Evolutionary conservation across 1,140 invertebrate genomes (phyloP), one percentile per base, ranked within the genome.

Genomic region (Rhopalosiphum padi): DNA sequence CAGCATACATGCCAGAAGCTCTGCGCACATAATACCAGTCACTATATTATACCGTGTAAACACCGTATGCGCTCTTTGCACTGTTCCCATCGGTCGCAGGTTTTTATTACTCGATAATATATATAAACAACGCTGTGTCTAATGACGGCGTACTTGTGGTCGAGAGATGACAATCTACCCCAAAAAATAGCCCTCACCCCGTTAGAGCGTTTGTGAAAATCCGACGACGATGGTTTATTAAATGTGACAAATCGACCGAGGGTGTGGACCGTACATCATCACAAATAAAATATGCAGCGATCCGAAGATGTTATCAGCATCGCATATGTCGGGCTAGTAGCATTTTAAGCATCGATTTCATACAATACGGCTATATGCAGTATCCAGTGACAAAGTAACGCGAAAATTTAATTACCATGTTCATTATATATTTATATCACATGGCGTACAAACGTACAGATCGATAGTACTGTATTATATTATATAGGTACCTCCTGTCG

Each of bases 161-260:
- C 87, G n/a, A 35, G 88, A 89, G 88, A 89, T 89, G 35, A 41
- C 22, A 37, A 89, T 55, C 48, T 55, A 89, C 88, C 88, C 88
- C 35, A 25, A 51, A 22, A n/a, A 48, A 22, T 77, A n/a, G 60
- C 30, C 85, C 41, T 46, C 85, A 2, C 43, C 35, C 85, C n/a
- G 37, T 37, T 41, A 1, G 41, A 43, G 7, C 46, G 43, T 35
- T n/a, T 22, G 48, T 37, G 35, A 55, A 53, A 83, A 51, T n/a
- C 68, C 68, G 77, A 51, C 48, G 91, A 37, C 82, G 91, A 55
- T 23, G 82, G 91, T 53, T 85, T 43, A 93, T 93, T 93, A 35
- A 93, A 93, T 93, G 82, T 83, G 91, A 93, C 91, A 93, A 93
- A 93, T 93, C 37, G 41, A 43, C 82, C 82, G 21, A 25, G 46